Conservation (phyloP, 2,888 invertebrate genomes). For the Drosophila kuntzei region DNA sequence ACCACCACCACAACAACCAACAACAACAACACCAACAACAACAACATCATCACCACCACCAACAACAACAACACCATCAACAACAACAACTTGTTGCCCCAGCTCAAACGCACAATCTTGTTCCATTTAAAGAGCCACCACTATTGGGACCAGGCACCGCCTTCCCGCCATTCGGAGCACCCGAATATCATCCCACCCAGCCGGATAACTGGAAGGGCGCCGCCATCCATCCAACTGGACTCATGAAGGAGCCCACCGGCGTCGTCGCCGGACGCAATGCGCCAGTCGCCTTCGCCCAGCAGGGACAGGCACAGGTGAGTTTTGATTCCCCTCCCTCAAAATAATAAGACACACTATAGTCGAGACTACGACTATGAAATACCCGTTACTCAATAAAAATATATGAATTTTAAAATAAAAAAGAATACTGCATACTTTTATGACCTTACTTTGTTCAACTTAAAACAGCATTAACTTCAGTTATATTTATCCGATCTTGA, state of each 20-base stretch:
- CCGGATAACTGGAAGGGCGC: constrained; percentile 85
- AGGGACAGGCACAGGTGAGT: constrained; percentile 85
- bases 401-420: accelerated
- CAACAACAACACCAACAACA: constrained; percentile 54
- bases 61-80: constrained; percentile 65
- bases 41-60: constrained; percentile 50
- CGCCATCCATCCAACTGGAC: constrained; percentile 86
- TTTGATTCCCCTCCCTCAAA: not conserved
- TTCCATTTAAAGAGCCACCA: constrained; percentile 86
- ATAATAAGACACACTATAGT: not conserved
- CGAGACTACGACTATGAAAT: not conserved
- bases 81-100: constrained; percentile 75
- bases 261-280: constrained; percentile 86
- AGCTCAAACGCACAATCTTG: constrained; percentile 84
- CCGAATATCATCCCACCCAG: constrained; percentile 85
- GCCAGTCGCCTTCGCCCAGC: constrained; percentile 84
- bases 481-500: not conserved
- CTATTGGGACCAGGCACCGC: constrained; percentile 85
- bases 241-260: constrained; percentile 88
- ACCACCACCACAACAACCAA: constrained; percentile 41
- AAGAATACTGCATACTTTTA: not conserved
- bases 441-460: no score
- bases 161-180: constrained; percentile 85
- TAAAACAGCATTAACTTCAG: not conserved
- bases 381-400: not conserved